A percentile compares a stretch with the other conserved stretches of the same genome.
phyloP scores from a whole-genome alignment of 2,113 vertebrate species.

The Pteruthius melanotis region DNA sequence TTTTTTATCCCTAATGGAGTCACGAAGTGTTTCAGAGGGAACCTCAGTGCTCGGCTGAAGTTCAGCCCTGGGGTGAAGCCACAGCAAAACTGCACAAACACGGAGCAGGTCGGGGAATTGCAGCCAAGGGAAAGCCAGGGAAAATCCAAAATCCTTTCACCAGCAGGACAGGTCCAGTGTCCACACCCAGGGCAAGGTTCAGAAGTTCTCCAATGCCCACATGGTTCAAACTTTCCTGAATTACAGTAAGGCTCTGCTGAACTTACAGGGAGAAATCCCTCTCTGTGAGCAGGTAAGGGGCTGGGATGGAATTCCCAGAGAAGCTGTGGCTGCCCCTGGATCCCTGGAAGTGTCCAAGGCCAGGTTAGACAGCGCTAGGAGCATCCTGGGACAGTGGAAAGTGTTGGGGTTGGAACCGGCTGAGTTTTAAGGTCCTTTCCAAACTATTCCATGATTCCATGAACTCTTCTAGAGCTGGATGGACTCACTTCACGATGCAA shows the following conservation, averaged over 20 bases:
- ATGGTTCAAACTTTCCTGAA: fast-evolving
- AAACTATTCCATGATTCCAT: background rate
- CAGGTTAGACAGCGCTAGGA: background rate
- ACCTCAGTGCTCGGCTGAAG: background rate
- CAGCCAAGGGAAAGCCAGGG: background rate
- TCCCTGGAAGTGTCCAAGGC: background rate
- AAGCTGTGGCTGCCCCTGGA: background rate
- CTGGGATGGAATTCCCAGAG: background rate
- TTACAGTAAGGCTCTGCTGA: background rate
- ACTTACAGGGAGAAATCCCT: background rate
- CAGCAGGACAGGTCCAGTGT: background rate
- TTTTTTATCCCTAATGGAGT: background rate
- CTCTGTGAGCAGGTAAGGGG: background rate
- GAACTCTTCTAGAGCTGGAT: background rate
- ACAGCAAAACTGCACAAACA: background rate
- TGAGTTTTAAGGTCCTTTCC: background rate
- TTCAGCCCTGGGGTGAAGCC: background rate
- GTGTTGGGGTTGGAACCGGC: background rate
- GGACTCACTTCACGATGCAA: fast-evolving
- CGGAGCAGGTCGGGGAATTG: fast-evolving
- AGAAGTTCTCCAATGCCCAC: background rate
- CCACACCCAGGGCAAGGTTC: background rate
- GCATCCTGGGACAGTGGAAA: fast-evolving
- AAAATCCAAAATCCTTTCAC: background rate
- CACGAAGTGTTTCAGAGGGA: background rate